Conservation (phyloP, 2,113 vertebrate genomes). For the Macroglossus sobrinus region DNA sequence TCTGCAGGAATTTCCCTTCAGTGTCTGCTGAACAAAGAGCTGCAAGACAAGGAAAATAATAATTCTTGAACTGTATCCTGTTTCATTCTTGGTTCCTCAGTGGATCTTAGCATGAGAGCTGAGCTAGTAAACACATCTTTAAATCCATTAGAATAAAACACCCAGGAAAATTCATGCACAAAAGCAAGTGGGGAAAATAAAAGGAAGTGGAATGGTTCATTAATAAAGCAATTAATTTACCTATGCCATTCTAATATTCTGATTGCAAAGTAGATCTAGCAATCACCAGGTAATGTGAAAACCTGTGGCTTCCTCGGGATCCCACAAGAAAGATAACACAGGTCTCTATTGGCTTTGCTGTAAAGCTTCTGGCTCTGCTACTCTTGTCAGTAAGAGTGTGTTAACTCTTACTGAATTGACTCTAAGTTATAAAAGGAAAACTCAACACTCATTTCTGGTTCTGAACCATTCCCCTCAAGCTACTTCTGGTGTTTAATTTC, state of each 20-base stretch:
- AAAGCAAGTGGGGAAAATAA: not conserved
- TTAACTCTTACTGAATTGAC: not conserved
- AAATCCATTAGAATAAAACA: not conserved
- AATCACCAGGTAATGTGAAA: not conserved
- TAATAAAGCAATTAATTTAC: not conserved
- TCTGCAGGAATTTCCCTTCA: constrained; percentile 2
- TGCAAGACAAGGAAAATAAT: not conserved
- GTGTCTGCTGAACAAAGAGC: not conserved
- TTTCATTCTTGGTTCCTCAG: not conserved
- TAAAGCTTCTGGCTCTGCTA: not conserved
- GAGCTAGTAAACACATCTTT: not conserved
- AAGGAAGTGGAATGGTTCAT: not conserved
- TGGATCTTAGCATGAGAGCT: not conserved
- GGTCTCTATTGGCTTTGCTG: not conserved
- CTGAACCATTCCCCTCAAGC: not conserved
- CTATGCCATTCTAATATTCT: not conserved
- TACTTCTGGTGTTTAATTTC: not conserved
- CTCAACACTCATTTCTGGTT: not conserved
- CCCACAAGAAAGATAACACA: not conserved
- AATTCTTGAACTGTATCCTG: not conserved
- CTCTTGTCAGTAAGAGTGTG: not conserved
- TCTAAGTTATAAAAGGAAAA: not conserved
- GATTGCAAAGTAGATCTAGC: not conserved
- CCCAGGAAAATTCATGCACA: not conserved
- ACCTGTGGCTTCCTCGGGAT: not conserved